Conservation (phyloP, 2,888 invertebrate genomes). For the Tridacna crocea region DNA sequence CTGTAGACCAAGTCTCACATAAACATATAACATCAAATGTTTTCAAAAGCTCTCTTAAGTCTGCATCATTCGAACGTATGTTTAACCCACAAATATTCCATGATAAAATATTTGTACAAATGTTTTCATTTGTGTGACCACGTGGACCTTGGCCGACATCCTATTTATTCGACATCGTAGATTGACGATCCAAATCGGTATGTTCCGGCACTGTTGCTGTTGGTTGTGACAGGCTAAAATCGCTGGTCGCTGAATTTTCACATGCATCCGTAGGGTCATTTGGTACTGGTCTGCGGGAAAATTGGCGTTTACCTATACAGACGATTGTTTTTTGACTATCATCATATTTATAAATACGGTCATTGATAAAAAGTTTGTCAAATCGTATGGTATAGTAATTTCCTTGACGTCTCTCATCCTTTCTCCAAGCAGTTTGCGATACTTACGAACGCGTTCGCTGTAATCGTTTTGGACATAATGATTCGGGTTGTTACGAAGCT, state of each 20-base stretch:
- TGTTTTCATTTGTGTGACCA: no score
- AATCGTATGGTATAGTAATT: neutral
- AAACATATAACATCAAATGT: neutral
- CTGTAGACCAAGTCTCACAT: no score
- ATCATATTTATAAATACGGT: neutral
- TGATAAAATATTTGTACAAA: no score
- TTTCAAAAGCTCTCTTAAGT: neutral
- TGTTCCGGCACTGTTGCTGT: neutral
- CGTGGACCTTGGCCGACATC: no score
- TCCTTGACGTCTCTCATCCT: neutral
- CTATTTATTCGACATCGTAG: no score
- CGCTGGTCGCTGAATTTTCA: neutral
- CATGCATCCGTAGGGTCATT: neutral
- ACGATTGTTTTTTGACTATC: neutral
- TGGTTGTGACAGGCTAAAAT: neutral
- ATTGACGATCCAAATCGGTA: no score
- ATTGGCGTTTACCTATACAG: neutral
- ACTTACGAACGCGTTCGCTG: neutral
- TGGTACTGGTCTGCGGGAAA: neutral
- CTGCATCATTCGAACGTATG: neutral
- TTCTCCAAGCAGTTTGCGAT: neutral
- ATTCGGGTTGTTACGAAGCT: neutral
- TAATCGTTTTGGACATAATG: neutral
- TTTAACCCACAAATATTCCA: neutral
- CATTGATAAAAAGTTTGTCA: neutral